Evolutionary conservation across 2,797 vertebrate genomes (phyloP), one percentile per base, ranked within the genome.

Genomic region (Lateolabrax maculatus): DNA sequence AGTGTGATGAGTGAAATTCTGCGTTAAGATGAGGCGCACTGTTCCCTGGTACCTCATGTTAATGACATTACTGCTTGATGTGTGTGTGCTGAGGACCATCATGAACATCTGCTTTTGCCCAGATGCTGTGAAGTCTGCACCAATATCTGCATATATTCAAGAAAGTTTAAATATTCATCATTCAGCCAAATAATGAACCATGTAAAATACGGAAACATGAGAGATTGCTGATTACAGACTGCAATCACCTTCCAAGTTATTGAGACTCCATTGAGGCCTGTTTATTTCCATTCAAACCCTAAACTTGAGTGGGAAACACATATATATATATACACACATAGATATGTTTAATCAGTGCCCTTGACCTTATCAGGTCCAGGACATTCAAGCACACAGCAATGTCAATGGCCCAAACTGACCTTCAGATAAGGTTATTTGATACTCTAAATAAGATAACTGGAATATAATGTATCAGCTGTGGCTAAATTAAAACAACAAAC

Each of bases 41-140:
- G 71, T 85, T 81, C 65, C 69, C 4, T 52, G 36, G n/a, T 36
- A 57, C 68, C 6, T 72, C 3, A 3, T 51, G 55, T 63, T 85
- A 57, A 78, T 81, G 67, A 39, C 23, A 82, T 79, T 77, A 75
- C 52, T 63, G 53, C 43, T 74, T 81, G 77, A 86, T 84, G 67
- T 77, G 61, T 56, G 31, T 46, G 41, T 48, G 34, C 36, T 51
- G 13, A 79, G 41, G 29, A 80, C 23, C 44, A 31, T 71, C 66
- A 72, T 74, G 36, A 75, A 58, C 36, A 79, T 53, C 19, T 85
- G 23, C 21, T 3, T 58, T 25, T 31, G 15, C 25, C 46, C 21
- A 65, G 58, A 64, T 78, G 27, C 21, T 43, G 6, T 36, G 15
- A 51, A 72, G n/a, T 46, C 34, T 58, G 18, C 57, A 53, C 43